These are phyloP conservation scores for Todiramphus chloris DNA, from an alignment of 2,113 vertebrate genomes.

Conservation along the genomic window DNA sequence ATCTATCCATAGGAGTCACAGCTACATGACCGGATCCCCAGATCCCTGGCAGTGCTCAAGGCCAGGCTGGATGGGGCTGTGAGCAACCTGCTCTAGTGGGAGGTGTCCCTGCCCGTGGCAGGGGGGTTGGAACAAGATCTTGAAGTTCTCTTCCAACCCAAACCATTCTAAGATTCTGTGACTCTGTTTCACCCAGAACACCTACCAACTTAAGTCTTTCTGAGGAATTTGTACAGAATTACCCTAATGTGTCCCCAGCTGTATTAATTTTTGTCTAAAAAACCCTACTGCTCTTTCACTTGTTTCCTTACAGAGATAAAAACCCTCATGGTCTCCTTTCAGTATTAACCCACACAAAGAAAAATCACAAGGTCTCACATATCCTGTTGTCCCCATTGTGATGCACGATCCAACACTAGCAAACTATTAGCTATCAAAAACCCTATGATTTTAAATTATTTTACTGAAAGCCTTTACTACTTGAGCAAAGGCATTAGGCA, in stretches of 20 bases:
- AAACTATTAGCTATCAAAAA: no score
- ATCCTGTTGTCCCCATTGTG: background rate
- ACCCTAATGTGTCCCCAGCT: background rate
- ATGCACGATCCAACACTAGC: background rate
- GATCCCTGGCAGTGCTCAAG: background rate
- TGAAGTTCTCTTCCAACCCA: background rate
- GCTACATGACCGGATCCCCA: no score
- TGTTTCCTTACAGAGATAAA: background rate
- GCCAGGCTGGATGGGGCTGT: background rate
- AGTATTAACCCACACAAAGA: background rate
- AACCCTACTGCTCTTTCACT: background rate
- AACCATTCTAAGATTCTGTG: background rate
- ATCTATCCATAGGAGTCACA: background rate
- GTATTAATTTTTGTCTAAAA: background rate
- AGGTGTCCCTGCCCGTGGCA: background rate
- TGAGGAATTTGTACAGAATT: background rate
- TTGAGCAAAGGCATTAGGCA: background rate
- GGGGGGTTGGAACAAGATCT: background rate
- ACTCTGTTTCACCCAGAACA: background rate
- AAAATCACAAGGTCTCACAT: background rate
- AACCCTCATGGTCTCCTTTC: background rate
- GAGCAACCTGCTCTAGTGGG: background rate
- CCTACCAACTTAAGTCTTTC: background rate
- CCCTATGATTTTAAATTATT: background rate
- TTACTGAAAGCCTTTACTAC: accelerated